Conservation (phyloP, 2,888 invertebrate genomes). For the Odontothrips loti region DNA sequence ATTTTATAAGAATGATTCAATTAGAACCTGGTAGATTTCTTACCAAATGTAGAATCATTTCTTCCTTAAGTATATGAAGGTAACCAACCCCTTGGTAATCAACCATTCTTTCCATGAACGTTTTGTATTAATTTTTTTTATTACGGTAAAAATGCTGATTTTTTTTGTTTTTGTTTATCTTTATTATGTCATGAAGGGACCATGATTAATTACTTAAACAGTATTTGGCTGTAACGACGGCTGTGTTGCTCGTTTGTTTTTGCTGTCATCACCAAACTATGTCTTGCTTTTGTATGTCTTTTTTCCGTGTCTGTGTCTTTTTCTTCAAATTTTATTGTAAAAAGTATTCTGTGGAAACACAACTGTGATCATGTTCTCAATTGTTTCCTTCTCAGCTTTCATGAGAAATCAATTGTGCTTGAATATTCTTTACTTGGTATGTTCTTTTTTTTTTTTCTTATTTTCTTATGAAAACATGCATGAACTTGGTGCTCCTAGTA, state of each 20-base stretch:
- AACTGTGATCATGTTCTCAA: conserved; percentile 2
- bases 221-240: conserved; percentile 19
- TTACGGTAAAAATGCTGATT: background rate
- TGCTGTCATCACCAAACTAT: background rate
- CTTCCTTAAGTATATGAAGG: background rate
- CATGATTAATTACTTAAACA: conserved; percentile 27
- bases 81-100: background rate
- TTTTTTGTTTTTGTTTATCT: background rate
- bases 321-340: background rate
- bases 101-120: background rate
- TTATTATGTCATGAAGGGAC: conserved; percentile 4
- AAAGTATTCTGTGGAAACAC: background rate
- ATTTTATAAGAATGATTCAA: background rate
- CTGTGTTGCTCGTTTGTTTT: conserved; percentile 4
- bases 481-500: background rate
- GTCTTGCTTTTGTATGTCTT: conserved; percentile 17
- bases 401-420: background rate
- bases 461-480: background rate
- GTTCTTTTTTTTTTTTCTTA: background rate
- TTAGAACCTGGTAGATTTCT: background rate
- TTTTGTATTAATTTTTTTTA: background rate
- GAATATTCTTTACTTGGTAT: background rate
- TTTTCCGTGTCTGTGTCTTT: background rate
- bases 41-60: background rate
- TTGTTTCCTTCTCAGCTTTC: background rate